Percentiles rank a stretch among this genome's conserved stretches.
These are phyloP conservation scores for Pseudochromis fuscus DNA, from an alignment of 2,797 vertebrate species.

Conservation along the genomic window DNA sequence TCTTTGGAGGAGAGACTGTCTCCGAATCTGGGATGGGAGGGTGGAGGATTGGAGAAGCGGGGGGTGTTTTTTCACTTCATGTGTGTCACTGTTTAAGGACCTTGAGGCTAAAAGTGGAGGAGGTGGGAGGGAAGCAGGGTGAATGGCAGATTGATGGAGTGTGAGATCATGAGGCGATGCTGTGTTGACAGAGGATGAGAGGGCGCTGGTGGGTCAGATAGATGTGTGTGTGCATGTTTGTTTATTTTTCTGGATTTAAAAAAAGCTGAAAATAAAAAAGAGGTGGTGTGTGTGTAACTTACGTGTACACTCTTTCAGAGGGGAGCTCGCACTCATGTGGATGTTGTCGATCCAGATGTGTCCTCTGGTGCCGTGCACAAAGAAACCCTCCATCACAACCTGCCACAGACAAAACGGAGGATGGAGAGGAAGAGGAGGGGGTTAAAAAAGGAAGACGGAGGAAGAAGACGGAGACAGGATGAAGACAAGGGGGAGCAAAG, in stretches of 20 bases:
- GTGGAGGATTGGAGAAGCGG: slow-evolving; percentile 10
- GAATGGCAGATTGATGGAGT: slow-evolving; percentile 30
- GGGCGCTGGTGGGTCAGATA: slow-evolving; percentile 11
- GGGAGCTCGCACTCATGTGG: slow-evolving; percentile 89
- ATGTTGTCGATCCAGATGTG: slow-evolving; percentile 96
- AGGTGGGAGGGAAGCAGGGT: background rate
- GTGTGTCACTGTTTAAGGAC: slow-evolving; percentile 50
- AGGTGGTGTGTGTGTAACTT: slow-evolving; percentile 76
- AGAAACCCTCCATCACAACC: slow-evolving; percentile 95
- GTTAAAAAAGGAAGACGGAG: slow-evolving; percentile 15
- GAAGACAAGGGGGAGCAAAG: slow-evolving; percentile 18
- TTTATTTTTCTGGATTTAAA: background rate
- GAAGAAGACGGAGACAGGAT: slow-evolving; percentile 47
- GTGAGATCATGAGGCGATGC: slow-evolving; percentile 9
- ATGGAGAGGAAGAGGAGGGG: slow-evolving; percentile 11
- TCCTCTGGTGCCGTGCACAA: slow-evolving; percentile 88
- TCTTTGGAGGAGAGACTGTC: slow-evolving; percentile 47
- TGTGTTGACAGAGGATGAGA: slow-evolving; percentile 31
- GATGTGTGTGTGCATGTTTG: background rate
- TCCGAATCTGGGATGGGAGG: slow-evolving; percentile 50
- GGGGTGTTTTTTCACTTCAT: slow-evolving; percentile 46
- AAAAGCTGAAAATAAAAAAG: background rate
- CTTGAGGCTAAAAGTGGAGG: slow-evolving; percentile 35
- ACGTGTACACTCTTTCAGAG: slow-evolving; percentile 95
- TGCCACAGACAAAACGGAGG: slow-evolving; percentile 58